phyloP scores from a whole-genome alignment of 37 sponge, comb jelly and placozoan species.

The Bolinopsis microptera region DNA sequence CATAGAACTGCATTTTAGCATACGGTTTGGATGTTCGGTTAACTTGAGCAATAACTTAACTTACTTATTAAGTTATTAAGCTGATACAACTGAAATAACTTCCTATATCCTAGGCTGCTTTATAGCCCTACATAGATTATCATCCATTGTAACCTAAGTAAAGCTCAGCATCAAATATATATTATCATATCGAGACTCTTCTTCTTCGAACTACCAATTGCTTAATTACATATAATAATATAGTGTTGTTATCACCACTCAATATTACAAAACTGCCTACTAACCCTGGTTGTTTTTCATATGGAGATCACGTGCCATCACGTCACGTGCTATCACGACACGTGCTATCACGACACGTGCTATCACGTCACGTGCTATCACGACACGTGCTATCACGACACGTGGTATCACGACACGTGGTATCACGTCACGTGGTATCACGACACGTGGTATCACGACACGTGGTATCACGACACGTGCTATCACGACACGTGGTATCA shows the following conservation, averaged over 20 bases:
- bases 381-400: too few relatives aligned
- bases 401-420: too few relatives aligned
- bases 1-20: too few relatives aligned
- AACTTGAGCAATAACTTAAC: neutral
- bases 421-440: too few relatives aligned
- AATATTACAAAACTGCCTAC: neutral
- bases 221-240: neutral
- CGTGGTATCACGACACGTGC: too few relatives aligned
- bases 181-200: neutral
- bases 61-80: neutral
- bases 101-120: neutral
- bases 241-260: neutral
- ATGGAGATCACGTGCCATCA: too few relatives aligned
- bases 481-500: too few relatives aligned
- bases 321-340: too few relatives aligned
- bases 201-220: neutral
- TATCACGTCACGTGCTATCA: too few relatives aligned
- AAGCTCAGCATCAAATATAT: neutral
- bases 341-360: too few relatives aligned
- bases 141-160: neutral
- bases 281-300: too few relatives aligned
- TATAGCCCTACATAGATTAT: neutral
- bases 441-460: too few relatives aligned
- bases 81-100: neutral
- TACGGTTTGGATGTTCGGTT: neutral